Base-by-base conservation (phyloP, 2,113 vertebrate genomes). In the Xenopus laevis region DNA sequence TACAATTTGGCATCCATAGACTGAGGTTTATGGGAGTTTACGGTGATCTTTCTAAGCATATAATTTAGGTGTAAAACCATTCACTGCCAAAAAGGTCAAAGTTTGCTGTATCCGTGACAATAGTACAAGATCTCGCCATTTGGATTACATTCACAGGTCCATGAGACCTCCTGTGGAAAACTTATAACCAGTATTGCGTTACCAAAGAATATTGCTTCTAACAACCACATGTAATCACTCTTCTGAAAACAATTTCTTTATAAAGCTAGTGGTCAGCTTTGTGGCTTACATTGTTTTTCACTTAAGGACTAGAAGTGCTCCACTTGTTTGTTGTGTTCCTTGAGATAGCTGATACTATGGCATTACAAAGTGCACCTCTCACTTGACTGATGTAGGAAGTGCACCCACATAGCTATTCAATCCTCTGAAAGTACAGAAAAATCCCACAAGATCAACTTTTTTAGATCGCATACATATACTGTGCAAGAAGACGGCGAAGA, bases 91-190 rank as follows among this genome's bases (percentile, higher is more conserved):
- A n/a, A 64, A 23, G n/a, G 3, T 21, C n/a, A 72, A 52, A 27
- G 50, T 44, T 13, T 55, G 17, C 13, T 55, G 16, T 55, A 55
- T 55, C 17, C 1, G 17, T 1, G 53, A n/a, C 53, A 55, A 13
- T 55, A 55, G 17, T n/a, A 10, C 21, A 58, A 58, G 12, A 58
- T 4, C 9, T 16, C n/a, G 3, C 50, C 30, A 65, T 65, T 72
- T 65, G 27, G 53, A 44, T 65, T 57, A 30, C 30, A 65, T 72
- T 72, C 62, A 72, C 63, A 61, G 59, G 10, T 72, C 44, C 47
- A 27, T 10, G 17, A 64, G 50, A 50, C 8, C 2, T 72, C 55
- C 50, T 45, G 71, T 65, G 10, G 21, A 27, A 72, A 18, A 57
- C 53, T 17, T 55, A 55, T 55, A 58, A 55, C 53, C 65, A 50